Conservation (phyloP, 2,888 invertebrate species). For the Cepaea hortensis region DNA sequence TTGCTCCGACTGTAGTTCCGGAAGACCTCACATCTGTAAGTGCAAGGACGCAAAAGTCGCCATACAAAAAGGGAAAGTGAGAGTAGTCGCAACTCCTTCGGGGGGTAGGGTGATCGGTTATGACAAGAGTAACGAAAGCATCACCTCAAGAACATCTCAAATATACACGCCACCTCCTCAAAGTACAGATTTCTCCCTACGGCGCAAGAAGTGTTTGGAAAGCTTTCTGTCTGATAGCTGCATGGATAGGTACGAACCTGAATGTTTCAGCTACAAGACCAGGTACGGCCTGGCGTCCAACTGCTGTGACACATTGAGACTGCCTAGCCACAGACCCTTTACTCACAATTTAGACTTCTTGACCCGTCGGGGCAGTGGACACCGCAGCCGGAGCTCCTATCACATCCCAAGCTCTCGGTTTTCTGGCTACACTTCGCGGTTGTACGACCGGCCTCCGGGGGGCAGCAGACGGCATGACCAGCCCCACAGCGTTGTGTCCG, state of each 20-base stretch:
- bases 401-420: background rate
- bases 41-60: background rate
- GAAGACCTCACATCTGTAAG: background rate
- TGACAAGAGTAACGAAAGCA: background rate
- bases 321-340: background rate
- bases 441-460: background rate
- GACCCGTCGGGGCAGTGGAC: background rate
- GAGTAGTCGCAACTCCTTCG: conserved; percentile 10
- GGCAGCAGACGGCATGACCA: background rate
- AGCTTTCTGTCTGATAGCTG: conserved; percentile 32
- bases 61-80: conserved; percentile 20
- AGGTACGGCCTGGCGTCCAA: background rate
- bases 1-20: background rate
- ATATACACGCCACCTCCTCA: too few relatives aligned
- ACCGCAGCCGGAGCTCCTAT: background rate
- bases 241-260: conserved; percentile 29
- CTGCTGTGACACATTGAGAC: background rate
- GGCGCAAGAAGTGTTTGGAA: background rate
- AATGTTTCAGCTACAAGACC: background rate
- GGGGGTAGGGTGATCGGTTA: background rate
- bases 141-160: background rate
- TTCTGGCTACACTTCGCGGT: background rate
- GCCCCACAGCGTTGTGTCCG: too few relatives aligned
- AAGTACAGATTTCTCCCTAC: too few relatives aligned
- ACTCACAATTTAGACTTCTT: background rate